Evolutionary conservation across 2,797 vertebrate species (phyloP), one percentile per base, ranked within the genome.

Genomic region (Silurus aristotelis): DNA sequence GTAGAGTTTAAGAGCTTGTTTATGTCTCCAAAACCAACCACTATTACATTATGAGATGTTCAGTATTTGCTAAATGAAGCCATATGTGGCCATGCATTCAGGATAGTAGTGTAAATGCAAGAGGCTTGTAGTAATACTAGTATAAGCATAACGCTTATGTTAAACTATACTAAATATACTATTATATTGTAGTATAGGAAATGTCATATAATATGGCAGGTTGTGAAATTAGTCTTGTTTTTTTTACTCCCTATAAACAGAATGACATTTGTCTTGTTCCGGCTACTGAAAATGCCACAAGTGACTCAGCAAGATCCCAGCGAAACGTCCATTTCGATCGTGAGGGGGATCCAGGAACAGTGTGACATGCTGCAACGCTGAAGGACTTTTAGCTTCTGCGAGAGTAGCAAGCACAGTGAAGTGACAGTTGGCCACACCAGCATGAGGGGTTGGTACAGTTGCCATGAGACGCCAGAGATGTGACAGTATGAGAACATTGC

Each of bases 401-500:
- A 71, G 75, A 20, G 55, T 63, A 63, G 75, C 82, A 86, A 84
- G 70, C 86, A 77, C 38, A 73, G 17, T 77, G 75, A 81, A 86
- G 86, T 86, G 89, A 86, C 88, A 89, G 88, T 89, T 89, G 86
- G 84, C 84, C 52, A 46, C 80, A 86, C 84, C 82, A 82, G 84
- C 43, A 76, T 55, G 88, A 88, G 85, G 86, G 88, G 86, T 87
- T 87, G 86, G 89, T 88, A 86, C 84, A 86, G 84, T 87, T 84
- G 80, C 83, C 76, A 77, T 17, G 31, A 85, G 80, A 88, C 83
- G 79, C 87, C 83, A 64, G 83, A 83, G 86, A 89, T 68, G 68
- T 89, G 88, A 87, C 88, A 89, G 85, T 89, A 84, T 85, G 82
- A 76, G 88, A 88, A 84, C 89, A 85, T 48, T 31, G 78, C 88